A percentile compares a stretch with the other conserved stretches of the same genome.
Evolutionary conservation across 2,888 invertebrate genomes (phyloP).

Genomic region (Caenorhabditis virilis): DNA sequence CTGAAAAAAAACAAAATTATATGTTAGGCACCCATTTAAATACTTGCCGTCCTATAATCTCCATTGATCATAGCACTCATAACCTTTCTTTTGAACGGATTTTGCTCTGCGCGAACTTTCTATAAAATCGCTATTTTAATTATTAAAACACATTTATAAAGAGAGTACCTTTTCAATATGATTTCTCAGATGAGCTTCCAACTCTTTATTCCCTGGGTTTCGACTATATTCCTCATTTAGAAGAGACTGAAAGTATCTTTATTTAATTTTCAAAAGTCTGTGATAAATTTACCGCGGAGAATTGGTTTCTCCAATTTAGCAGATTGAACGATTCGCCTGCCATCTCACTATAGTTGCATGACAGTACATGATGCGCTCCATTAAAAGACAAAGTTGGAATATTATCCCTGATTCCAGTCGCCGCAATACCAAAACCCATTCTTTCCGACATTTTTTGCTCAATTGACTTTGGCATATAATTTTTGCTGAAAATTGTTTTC

Average conservation of each 20-base stretch:
- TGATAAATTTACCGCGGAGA: background rate
- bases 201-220: background rate
- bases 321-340: background rate
- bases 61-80: background rate
- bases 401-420: slow-evolving; percentile 15
- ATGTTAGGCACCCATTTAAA: too few relatives aligned
- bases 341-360: background rate
- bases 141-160: background rate
- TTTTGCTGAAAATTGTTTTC: slow-evolving; percentile 9
- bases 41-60: too few relatives aligned
- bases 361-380: background rate
- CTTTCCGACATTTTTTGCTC: slow-evolving; percentile 9
- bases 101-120: background rate
- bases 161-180: slow-evolving; percentile 5
- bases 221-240: background rate
- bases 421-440: slow-evolving; percentile 34
- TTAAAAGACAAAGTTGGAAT: background rate
- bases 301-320: slow-evolving; percentile 1
- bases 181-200: background rate
- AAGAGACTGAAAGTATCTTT: slow-evolving; percentile 6
- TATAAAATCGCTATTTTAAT: background rate
- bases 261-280: background rate
- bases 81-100: background rate
- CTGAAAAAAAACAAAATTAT: too few relatives aligned
- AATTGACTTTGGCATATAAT: slow-evolving; percentile 1